Evolutionary conservation across 1,140 invertebrate species (phyloP), one percentile per base, ranked within the genome.

Genomic region (Pseudomyrmex pallidus): DNA sequence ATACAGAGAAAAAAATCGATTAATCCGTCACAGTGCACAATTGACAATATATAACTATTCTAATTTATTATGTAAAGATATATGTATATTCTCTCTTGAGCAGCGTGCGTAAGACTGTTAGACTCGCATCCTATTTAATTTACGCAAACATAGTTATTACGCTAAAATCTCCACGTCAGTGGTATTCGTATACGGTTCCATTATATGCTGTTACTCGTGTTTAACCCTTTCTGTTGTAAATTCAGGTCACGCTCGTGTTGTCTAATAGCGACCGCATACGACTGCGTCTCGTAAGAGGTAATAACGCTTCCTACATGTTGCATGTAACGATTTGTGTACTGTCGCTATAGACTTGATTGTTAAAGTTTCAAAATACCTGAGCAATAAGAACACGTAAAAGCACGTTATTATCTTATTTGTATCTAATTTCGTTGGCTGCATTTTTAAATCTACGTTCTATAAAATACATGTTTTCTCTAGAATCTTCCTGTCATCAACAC

Each of bases 101-200:
- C 35, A 35, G 35, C 35, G 35, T 13, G 10, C 12, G 9, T n/a
- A 46, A 66, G 15, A 9, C n/a, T 25, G 52, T 35, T 35, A 70
- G 67, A 46, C 15, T 56, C 9, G 44, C 15, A 68, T 52, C 52
- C 17, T 15, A 2, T 35, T 68, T 48, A 25, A 68, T 68, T 68
- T 12, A 52, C 48, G 48, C 13, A 68, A 22, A 35, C 59, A 5
- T 54, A 46, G 15, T 70, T 54, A 70, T 70, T 70, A 70, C 50
- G 7, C 20, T 15, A 25, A 15, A 25, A 35, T 70, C 15, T 54
- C 35, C 7, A 22, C 9, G 50, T 54, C 50, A 25, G 22, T 25
- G 50, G 2, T 25, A 25, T 15, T 54, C 15, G 52, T 54, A 44
- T 8, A 35, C 13, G 13, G 3, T 70, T 70, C 22, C 15, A 15